Percentiles rank a stretch among this genome's conserved stretches.
These are phyloP conservation scores for Panurus biarmicus DNA, from an alignment of 2,113 vertebrate genomes.

Conservation along the genomic window DNA sequence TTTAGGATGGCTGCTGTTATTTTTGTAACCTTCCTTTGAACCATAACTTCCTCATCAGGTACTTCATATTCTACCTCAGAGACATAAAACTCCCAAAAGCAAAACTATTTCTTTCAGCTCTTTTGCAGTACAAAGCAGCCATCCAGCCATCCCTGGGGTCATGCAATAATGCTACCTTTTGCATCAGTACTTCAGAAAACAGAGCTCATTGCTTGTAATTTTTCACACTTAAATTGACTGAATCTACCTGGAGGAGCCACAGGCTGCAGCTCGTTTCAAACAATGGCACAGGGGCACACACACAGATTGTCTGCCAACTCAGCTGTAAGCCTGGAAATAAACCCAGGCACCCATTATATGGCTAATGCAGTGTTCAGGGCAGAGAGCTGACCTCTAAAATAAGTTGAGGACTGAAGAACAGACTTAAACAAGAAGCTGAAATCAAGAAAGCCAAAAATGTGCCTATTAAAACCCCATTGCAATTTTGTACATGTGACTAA, in stretches of 20 bases:
- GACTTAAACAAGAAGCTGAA: not conserved
- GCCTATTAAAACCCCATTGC: not conserved
- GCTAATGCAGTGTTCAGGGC: not conserved
- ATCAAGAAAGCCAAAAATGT: not conserved
- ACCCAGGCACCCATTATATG: not conserved
- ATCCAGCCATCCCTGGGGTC: not conserved
- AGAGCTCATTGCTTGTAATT: constrained; percentile 18
- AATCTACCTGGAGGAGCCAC: not conserved
- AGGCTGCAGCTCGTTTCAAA: constrained; percentile 20
- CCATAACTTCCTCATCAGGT: constrained; percentile 75
- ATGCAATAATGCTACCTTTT: constrained; percentile 8
- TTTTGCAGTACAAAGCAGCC: constrained; percentile 55
- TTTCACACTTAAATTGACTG: constrained; percentile 4
- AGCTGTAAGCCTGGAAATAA: not conserved
- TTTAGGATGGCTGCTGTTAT: constrained; percentile 71
- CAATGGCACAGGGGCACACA: not conserved
- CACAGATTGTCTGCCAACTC: not conserved
- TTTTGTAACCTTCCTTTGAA: constrained; percentile 79
- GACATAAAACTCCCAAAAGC: constrained; percentile 56
- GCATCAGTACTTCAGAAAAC: constrained; percentile 22
- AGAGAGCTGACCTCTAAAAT: not conserved
- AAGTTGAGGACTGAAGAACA: not conserved
- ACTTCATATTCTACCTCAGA: constrained; percentile 69
- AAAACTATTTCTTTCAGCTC: constrained; percentile 46
- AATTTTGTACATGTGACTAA: not conserved